A percentile compares a stretch with the other conserved stretches of the same genome.
Conservation (phyloP, 2,797 vertebrate species). For the Sandelia bainsii region DNA sequence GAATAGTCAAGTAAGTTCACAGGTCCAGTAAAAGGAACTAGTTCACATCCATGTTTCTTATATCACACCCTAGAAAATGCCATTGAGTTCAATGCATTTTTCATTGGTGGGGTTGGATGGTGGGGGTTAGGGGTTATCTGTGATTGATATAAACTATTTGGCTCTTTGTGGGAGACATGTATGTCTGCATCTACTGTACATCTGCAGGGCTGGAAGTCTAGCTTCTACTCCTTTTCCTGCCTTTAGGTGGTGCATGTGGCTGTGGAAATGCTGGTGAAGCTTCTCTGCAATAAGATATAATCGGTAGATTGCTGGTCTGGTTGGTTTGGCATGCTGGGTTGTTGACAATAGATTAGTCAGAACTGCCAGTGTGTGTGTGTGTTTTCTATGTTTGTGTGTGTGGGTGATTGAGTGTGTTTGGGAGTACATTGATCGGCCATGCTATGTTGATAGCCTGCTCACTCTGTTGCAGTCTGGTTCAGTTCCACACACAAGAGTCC, state of each 20-base stretch:
- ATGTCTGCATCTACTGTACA: neutral
- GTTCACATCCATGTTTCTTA: no score
- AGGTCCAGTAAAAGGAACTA: no score
- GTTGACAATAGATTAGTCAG: slow-evolving; percentile 73
- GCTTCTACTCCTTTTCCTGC: slow-evolving; percentile 7
- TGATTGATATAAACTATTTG: no score
- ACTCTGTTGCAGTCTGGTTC: slow-evolving; percentile 61
- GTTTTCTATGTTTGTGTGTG: slow-evolving; percentile 15
- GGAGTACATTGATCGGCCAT: slow-evolving; percentile 51
- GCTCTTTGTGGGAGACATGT: no score
- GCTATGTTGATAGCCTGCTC: slow-evolving; percentile 63
- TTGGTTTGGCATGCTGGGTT: slow-evolving; percentile 54
- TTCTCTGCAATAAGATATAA: slow-evolving; percentile 39
- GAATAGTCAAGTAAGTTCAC: no score
- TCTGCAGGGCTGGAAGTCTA: neutral
- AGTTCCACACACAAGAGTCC: slow-evolving; percentile 56
- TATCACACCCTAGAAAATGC: no score
- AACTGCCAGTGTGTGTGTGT: slow-evolving; percentile 40
- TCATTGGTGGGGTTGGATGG: no score
- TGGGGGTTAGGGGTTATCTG: no score
- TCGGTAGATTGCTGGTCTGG: slow-evolving; percentile 35
- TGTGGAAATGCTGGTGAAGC: slow-evolving; percentile 20
- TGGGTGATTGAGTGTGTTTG: slow-evolving; percentile 45
- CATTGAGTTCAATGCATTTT: no score
- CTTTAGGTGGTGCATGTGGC: slow-evolving; percentile 31